Percentiles rank a stretch among this genome's conserved stretches.
phyloP scores from a whole-genome alignment of 2,113 vertebrate species.

The Macaca nemestrina region DNA sequence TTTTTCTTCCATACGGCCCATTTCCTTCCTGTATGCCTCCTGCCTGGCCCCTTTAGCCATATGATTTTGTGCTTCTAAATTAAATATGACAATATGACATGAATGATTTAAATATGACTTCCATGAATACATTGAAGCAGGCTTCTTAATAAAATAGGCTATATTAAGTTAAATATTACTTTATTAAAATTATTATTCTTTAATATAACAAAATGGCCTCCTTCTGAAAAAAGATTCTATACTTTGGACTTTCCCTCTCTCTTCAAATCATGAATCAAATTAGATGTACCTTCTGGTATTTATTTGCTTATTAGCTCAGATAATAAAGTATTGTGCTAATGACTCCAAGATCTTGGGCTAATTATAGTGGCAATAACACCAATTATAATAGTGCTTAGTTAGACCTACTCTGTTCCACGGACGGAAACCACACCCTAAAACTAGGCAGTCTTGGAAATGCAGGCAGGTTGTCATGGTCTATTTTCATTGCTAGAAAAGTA shows the following conservation, averaged over 20 bases:
- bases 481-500: background rate
- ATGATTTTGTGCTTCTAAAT: background rate
- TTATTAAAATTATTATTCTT: conserved; percentile 24
- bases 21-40: background rate
- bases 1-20: background rate
- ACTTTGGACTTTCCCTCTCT: background rate
- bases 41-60: background rate
- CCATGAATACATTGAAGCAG: background rate
- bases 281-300: conserved; percentile 8
- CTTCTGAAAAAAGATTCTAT: conserved; percentile 4
- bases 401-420: background rate
- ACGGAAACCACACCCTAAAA: background rate
- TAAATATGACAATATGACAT: background rate
- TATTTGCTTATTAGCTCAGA: conserved; percentile 50
- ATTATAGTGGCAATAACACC: conserved; percentile 19
- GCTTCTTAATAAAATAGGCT: conserved; percentile 37
- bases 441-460: background rate
- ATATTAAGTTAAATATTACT: background rate
- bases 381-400: conserved; percentile 36
- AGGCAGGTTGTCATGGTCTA: background rate
- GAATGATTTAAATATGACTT: background rate
- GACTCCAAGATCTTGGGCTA: background rate
- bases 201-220: conserved; percentile 26
- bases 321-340: conserved; percentile 33
- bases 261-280: conserved; percentile 47